Base-by-base conservation (phyloP, 2,113 vertebrate genomes). In the Microtus ochrogaster region DNA sequence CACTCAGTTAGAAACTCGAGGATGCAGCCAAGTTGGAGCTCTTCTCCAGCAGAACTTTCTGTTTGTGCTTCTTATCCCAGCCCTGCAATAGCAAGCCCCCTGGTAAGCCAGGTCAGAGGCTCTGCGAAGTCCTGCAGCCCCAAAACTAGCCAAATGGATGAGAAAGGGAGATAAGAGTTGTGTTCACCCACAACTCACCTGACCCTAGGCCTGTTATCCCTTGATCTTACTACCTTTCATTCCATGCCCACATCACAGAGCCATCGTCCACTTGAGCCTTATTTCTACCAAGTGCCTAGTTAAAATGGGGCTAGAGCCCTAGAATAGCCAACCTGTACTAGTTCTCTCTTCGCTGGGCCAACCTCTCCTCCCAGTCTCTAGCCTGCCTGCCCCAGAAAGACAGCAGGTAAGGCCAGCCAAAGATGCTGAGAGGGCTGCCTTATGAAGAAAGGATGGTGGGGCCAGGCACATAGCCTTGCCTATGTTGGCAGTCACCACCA, bases 121-220 rank as follows among this genome's bases (percentile, higher is more conserved):
- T 92, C 55, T 77, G 70, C 92, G 78, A 95, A 68, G 86, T 70
- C 86, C 76, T 79, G 52, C 44, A 89, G 63, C 52, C 81, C 49
- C 63, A 39, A 36, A 77, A 36, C 52, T 5, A 11, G 47, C 26
- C 77, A 36, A 24, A 13, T 9, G 2, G 14, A 17, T 28, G 6
- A 83, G 24, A 14, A 58, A 17, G 47, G 10, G 17, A 33, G 33
- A 33, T 6, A 44, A n/a, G 58, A 58, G 19, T n/a, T n/a, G n/a
- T n/a, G n/a, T 7, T 79, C 30, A 10, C 33, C 0, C 1, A 49
- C 63, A 55, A 41, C 63, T 58, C 28, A 30, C 11, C 61, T 72
- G 44, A n/a, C 19, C 55, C 55, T 70, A n/a, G 61, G 39, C 49
- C 73, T 17, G 1, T 52, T 36, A 22, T 6, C 44, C 49, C 49